Evolutionary conservation across 2,113 vertebrate genomes (phyloP), one percentile per base, ranked within the genome.

Genomic region (Oenanthe oenanthe): DNA sequence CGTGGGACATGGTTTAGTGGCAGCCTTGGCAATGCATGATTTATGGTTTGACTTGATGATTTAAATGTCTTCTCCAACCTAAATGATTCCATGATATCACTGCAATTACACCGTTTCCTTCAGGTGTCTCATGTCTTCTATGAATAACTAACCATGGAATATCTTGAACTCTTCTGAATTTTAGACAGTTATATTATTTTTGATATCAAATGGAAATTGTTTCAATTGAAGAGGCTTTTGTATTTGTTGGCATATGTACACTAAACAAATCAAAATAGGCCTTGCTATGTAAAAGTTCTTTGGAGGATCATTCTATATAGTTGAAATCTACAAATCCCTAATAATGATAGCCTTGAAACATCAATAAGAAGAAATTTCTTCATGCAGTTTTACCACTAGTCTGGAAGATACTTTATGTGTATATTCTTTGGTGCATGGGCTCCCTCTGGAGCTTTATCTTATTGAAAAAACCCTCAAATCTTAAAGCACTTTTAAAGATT

Each of bases 401-500:
- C 43, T 86, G 57, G 83, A 93, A 92, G 48, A 51, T 68, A 67
- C 24, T 93, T 72, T 76, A 10, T 62, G 10, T 26, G 29, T 60
- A 31, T 67, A 36, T 82, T 78, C 42, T 85, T 87, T 79, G 73
- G 89, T 78, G 61, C 43, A 45, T 73, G 87, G 85, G 85, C 89
- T 97, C 77, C 80, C 74, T 92, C 94, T 95, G 91, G 95, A 95
- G 78, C 87, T 82, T 87, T 65, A 42, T 60, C 18, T 70, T 93
- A 58, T 87, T 54, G 43, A 68, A 74, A 77, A 76, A 8, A 6
- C 5, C 7, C 16, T 25, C 15, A 42, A 91, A 73, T 8, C 9
- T 53, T 56, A 42, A 61, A 68, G 7, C 26, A 12, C 17, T 73
- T 87, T 51, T 13, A 65, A 75, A 87, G 28, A 17, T 68, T 93